Base-by-base conservation (phyloP, 2,888 invertebrate species). In the Congeria kusceri region DNA sequence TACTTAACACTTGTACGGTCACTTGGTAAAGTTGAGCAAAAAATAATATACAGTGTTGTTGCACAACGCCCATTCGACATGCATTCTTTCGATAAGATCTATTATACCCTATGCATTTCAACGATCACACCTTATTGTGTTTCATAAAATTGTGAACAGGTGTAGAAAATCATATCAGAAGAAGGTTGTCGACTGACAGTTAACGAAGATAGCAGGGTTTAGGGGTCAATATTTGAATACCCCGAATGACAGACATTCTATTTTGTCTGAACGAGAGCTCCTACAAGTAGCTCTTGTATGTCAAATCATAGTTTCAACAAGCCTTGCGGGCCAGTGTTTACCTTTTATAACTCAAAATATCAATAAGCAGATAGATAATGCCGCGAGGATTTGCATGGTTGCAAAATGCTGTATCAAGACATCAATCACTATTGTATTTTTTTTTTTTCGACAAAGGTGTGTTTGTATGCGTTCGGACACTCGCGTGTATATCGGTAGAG, bases 151-250 rank as follows among this genome's bases (percentile, higher is more conserved):
- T 9, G 7, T 25, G 13, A 25, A 53, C 53, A 53, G 53, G 53
- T 53, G 53, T 53, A 25, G 20, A 53, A 13, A 53, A 20, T 53
- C 20, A 25, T 20, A 53, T 25, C 20, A 53, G 25, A 23, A 25
- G 53, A 53, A 4, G 53, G 53, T 53, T 53, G 25, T 53, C 53
- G 5, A 25, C 23, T 53, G 53, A 53, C 53, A 53, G 53, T 23
- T 18, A 25, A 53, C 25, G 25, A 53, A 53, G 53, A 53, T 53
- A 53, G 20, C 18, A 1, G 23, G 28, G 67, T 23, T 49, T 11
- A 62, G 20, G 53, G 62, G 56, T 66, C 62, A 74, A 67, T 62
- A 53, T 67, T 28, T 56, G 56, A 67, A 67, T 59, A 74, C 20
- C 23, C 27, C 53, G 29, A 53, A 32, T 64, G 71, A 56, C 64